phyloP scores from a whole-genome alignment of 2,888 invertebrate genomes.

The Resseliella maxima region DNA sequence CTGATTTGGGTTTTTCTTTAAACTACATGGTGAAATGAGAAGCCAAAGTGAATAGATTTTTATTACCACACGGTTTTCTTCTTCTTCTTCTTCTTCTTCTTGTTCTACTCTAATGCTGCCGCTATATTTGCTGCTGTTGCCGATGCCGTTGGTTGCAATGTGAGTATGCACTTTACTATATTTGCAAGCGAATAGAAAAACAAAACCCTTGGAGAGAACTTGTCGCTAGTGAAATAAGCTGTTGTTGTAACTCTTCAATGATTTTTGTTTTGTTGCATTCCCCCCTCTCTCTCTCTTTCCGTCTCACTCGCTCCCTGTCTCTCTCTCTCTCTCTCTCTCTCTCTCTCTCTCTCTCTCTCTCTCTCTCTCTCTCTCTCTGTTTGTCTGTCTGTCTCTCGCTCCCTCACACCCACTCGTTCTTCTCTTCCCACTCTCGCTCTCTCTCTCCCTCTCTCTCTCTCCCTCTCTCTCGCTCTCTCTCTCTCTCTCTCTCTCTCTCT shows the following conservation, averaged over 20 bases:
- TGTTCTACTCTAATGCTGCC: too few relatives aligned
- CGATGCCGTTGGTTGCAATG: neutral
- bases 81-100: neutral
- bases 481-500: too few relatives aligned
- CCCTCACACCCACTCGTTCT: too few relatives aligned
- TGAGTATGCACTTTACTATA: neutral
- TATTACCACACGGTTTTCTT: neutral
- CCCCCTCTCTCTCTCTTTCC: neutral
- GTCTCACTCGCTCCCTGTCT: too few relatives aligned
- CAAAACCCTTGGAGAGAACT: constrained; percentile 34
- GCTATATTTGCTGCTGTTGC: too few relatives aligned
- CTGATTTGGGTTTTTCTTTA: constrained; percentile 23
- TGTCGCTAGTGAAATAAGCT: constrained; percentile 22
- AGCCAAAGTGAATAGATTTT: constrained; percentile 45
- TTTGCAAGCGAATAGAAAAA: neutral
- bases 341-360: too few relatives aligned
- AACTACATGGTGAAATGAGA: constrained; percentile 26
- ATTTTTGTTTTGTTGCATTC: neutral
- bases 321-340: too few relatives aligned
- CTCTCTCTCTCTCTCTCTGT: too few relatives aligned
- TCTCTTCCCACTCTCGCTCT: too few relatives aligned
- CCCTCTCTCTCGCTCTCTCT: too few relatives aligned
- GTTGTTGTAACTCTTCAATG: neutral
- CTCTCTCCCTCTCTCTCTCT: too few relatives aligned
- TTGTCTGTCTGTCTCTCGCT: too few relatives aligned